Percentiles rank a stretch among this genome's conserved stretches.
Conservation (phyloP, 2,797 vertebrate species). For the Borostomias antarcticus region DNA sequence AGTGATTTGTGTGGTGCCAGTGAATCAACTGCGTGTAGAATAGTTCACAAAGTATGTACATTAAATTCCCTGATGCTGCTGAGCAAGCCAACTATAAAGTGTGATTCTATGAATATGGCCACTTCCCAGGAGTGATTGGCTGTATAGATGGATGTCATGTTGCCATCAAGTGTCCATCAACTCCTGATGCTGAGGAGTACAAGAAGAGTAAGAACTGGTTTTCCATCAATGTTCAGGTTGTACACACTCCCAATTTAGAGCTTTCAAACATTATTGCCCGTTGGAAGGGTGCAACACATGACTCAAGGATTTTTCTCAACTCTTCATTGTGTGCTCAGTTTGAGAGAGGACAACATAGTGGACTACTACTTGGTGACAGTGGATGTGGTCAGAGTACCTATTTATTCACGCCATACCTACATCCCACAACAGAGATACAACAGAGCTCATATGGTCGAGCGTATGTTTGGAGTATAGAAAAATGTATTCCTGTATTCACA, state of each 20-base stretch:
- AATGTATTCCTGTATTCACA: no score
- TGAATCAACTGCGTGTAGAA: slow-evolving; percentile 23
- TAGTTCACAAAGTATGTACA: neutral
- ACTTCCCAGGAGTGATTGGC: slow-evolving; percentile 24
- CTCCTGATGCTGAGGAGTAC: neutral
- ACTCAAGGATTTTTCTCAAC: no score
- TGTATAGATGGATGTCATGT: no score
- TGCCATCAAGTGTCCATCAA: no score
- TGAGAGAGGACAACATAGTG: slow-evolving; percentile 19
- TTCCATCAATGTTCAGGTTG: no score
- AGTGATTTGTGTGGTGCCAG: no score
- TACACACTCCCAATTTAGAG: no score
- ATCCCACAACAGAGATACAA: neutral
- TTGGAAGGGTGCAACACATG: no score
- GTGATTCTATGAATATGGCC: slow-evolving; percentile 22
- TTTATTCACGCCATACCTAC: neutral
- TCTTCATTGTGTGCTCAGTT: no score
- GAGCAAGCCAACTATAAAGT: no score
- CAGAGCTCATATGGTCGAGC: neutral
- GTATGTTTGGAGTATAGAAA: no score
- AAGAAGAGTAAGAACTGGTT: slow-evolving; percentile 20
- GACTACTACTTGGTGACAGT: neutral
- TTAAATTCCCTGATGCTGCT: slow-evolving; percentile 18
- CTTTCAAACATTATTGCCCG: no score
- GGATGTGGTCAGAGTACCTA: neutral